Percentiles rank a stretch among this genome's conserved stretches.
These are phyloP conservation scores for Aphodius granarius DNA, from an alignment of 2,888 invertebrate genomes.

Conservation along the genomic window DNA sequence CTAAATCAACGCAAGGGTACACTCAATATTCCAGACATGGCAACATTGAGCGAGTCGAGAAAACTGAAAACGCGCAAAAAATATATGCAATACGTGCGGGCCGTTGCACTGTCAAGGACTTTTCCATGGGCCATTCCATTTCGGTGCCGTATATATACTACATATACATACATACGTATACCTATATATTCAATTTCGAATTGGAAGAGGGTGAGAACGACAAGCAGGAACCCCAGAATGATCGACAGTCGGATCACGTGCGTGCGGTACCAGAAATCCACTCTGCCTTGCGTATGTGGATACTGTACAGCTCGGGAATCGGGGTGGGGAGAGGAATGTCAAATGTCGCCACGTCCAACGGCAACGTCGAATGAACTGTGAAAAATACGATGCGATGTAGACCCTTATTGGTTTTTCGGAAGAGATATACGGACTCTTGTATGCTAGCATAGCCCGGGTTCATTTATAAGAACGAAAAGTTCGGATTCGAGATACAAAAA, in stretches of 20 bases:
- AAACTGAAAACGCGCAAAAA: neutral
- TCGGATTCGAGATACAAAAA: neutral
- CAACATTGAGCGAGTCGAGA: neutral
- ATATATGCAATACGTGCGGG: neutral
- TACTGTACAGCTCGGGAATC: neutral
- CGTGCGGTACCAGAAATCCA: slow-evolving; percentile 4
- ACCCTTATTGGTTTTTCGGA: neutral
- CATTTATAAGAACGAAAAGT: no score
- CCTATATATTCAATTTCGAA: neutral
- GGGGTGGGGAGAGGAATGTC: neutral
- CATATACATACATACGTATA: neutral
- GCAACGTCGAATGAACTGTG: neutral
- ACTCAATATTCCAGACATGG: neutral
- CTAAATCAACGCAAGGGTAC: neutral
- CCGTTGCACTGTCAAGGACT: neutral
- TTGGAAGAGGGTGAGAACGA: neutral
- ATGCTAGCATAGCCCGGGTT: neutral
- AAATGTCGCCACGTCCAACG: neutral
- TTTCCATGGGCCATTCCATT: neutral
- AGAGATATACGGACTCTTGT: neutral
- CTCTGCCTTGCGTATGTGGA: neutral
- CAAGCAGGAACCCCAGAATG: neutral
- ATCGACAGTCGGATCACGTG: slow-evolving; percentile 13
- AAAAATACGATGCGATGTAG: neutral
- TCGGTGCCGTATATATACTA: neutral